These are phyloP conservation scores for Euphonia xanthogaster DNA, from an alignment of 2,797 vertebrate genomes.

Conservation along the genomic window DNA sequence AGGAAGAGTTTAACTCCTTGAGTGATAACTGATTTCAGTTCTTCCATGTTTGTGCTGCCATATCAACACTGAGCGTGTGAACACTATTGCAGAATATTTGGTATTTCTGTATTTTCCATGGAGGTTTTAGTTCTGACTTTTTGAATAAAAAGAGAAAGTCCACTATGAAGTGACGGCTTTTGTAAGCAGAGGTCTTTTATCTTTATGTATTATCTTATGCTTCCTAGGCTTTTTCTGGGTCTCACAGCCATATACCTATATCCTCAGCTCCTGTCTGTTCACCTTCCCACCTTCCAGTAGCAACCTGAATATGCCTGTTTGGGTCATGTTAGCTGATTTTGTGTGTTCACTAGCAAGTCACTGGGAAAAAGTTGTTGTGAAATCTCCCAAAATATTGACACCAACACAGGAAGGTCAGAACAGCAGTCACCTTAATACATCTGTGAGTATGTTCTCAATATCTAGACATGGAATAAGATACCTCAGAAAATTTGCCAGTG, in stretches of 20 bases:
- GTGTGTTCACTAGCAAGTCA: background rate
- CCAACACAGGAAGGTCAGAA: background rate
- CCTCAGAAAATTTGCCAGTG: background rate
- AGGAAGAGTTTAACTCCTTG: conserved; percentile 1
- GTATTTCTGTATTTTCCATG: background rate
- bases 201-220: background rate
- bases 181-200: background rate
- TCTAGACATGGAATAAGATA: background rate
- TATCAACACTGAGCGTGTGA: background rate
- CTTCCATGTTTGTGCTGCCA: background rate
- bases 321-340: background rate
- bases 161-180: background rate
- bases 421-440: background rate
- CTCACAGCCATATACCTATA: background rate
- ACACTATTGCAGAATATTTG: background rate
- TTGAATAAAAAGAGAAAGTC: background rate
- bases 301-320: background rate
- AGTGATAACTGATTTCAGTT: background rate
- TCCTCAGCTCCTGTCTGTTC: background rate
- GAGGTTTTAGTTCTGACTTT: background rate
- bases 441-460: background rate
- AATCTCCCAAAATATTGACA: background rate
- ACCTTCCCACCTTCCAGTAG: background rate
- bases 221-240: background rate
- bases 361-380: background rate